Evolutionary conservation across 2,113 vertebrate species (phyloP).

Genomic region (Thryonomys swinderianus): DNA sequence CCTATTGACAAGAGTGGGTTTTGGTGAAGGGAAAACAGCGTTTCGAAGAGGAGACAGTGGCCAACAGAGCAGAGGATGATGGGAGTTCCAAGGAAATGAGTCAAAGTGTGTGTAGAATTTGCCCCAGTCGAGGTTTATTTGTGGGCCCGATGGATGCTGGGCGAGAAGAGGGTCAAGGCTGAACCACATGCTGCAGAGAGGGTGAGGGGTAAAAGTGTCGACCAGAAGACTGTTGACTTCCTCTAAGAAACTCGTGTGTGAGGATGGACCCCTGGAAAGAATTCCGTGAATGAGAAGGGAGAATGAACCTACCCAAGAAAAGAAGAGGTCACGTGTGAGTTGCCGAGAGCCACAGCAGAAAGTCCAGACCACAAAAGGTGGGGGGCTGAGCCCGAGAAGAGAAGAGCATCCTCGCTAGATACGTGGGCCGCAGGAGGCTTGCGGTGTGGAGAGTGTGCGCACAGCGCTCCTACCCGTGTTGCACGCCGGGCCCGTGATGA

Average conservation of each 20-base stretch:
- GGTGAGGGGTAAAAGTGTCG: neutral
- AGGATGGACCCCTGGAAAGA: neutral
- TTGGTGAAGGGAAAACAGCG: neutral
- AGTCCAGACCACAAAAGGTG: neutral
- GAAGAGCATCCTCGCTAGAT: neutral
- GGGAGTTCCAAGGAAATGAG: neutral
- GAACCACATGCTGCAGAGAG: neutral
- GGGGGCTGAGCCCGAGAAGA: neutral
- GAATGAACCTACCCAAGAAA: neutral
- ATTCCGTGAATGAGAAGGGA: neutral
- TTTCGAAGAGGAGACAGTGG: neutral
- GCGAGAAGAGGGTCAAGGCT: neutral
- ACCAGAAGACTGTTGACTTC: neutral
- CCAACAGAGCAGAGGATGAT: neutral
- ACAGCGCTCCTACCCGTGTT: too few relatives aligned
- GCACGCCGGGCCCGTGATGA: neutral
- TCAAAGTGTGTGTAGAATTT: neutral
- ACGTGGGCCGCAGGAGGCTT: neutral
- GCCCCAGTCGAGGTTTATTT: too few relatives aligned
- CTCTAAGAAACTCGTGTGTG: neutral
- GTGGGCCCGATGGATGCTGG: neutral
- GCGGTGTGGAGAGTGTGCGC: fast-evolving
- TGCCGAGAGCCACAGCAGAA: neutral
- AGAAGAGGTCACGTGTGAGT: neutral
- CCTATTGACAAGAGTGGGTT: neutral